Evolutionary conservation across 2,888 invertebrate species (phyloP).

Genomic region (Hypercompe scribonia): DNA sequence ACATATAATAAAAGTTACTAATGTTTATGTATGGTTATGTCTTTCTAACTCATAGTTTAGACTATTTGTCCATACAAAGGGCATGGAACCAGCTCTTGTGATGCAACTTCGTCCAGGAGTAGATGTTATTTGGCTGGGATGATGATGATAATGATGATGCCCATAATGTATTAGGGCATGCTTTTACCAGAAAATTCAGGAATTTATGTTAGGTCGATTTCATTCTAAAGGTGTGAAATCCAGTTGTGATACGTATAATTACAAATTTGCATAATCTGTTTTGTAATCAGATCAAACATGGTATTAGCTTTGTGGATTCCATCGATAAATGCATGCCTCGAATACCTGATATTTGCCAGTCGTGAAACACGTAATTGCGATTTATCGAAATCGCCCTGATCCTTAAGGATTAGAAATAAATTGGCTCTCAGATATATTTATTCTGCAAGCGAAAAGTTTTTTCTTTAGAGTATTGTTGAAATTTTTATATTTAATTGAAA

Average conservation of each 20-base stretch:
- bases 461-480: not conserved
- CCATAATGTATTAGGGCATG: not conserved
- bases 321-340: not conserved
- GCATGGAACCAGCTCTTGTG: too few relatives aligned
- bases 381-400: not conserved
- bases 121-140: too few relatives aligned
- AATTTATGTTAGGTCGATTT: not conserved
- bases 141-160: too few relatives aligned
- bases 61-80: not conserved
- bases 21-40: not conserved
- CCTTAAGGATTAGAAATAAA: not conserved
- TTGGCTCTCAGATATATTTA: not conserved
- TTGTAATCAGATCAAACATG: not conserved
- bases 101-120: too few relatives aligned
- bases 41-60: not conserved
- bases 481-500: not conserved
- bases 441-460: not conserved
- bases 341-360: not conserved
- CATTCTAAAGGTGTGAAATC: not conserved
- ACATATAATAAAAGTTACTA: not conserved
- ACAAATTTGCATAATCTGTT: not conserved
- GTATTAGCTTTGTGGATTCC: not conserved
- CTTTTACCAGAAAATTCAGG: not conserved
- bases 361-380: not conserved
- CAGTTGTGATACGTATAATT: not conserved